Evolutionary conservation across 2,888 invertebrate species (phyloP).

Genomic region (Ennomos quercinarius): DNA sequence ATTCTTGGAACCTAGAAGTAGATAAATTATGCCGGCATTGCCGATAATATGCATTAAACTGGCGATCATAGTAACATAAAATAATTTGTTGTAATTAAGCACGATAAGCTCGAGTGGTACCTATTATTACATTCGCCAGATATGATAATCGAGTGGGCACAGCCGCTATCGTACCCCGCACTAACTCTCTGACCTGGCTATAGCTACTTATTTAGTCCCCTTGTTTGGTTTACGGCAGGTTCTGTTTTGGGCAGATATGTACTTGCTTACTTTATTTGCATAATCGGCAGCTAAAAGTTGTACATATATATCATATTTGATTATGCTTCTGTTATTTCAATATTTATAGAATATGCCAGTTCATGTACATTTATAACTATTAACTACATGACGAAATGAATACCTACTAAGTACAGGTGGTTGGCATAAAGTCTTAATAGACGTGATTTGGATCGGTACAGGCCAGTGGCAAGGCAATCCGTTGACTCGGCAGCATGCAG

Average conservation of each 20-base stretch:
- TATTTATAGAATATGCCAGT: no score
- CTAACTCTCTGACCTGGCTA: constrained; percentile 33
- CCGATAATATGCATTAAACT: constrained; percentile 1
- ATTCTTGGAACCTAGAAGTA: constrained; percentile 14
- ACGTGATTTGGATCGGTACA: no score
- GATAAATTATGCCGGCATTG: neutral
- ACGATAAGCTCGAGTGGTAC: constrained; percentile 48
- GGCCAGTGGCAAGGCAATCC: no score
- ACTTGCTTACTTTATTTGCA: constrained; percentile 17
- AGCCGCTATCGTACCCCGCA: constrained; percentile 27
- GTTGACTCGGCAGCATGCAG: no score
- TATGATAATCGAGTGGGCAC: constrained; percentile 40
- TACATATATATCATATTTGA: no score
- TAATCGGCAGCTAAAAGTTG: constrained; percentile 8
- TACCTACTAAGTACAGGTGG: no score
- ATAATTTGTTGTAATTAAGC: constrained; percentile 51
- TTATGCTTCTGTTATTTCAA: no score
- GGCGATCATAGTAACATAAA: constrained; percentile 34
- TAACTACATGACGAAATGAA: no score
- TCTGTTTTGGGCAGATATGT: no score
- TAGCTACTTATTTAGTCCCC: constrained; percentile 26
- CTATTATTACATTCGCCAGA: constrained; percentile 41
- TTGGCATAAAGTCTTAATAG: no score
- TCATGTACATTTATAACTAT: no score
- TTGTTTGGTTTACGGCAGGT: no score